Percentiles rank a stretch among this genome's conserved stretches.
Evolutionary conservation across 2,888 invertebrate genomes (phyloP).

Genomic region (Cerastis rubricosa): DNA sequence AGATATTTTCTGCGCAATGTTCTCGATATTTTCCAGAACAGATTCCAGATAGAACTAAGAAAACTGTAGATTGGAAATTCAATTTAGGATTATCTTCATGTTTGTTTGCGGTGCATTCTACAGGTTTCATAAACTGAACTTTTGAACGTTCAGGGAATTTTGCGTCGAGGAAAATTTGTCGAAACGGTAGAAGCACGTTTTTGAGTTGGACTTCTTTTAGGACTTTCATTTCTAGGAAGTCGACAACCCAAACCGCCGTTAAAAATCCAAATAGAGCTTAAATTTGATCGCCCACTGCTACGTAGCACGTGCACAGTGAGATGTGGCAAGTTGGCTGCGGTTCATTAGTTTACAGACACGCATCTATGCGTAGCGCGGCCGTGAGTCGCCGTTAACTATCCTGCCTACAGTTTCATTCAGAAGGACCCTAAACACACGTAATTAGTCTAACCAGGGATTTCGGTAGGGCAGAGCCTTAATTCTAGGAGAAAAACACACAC

Average conservation of each 20-base stretch:
- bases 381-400: not conserved
- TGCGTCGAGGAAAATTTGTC: not conserved
- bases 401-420: not conserved
- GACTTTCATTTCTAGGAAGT: not conserved
- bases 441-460: not conserved
- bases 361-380: not conserved
- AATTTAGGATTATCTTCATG: conserved; percentile 21
- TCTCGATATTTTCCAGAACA: conserved; percentile 1
- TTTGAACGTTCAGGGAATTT: not conserved
- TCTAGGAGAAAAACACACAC: not conserved
- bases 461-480: not conserved
- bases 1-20: not conserved
- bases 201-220: no score
- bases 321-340: not conserved
- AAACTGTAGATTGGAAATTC: conserved; percentile 1
- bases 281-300: not conserved
- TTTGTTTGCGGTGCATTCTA: conserved; percentile 17
- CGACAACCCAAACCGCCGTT: not conserved
- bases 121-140: not conserved
- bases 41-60: not conserved
- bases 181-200: not conserved
- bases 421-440: not conserved
- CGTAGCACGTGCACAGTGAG: not conserved
- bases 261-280: not conserved
- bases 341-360: not conserved